Base-by-base conservation (phyloP, 2,888 invertebrate genomes). In the Anarsia innoxiella region DNA sequence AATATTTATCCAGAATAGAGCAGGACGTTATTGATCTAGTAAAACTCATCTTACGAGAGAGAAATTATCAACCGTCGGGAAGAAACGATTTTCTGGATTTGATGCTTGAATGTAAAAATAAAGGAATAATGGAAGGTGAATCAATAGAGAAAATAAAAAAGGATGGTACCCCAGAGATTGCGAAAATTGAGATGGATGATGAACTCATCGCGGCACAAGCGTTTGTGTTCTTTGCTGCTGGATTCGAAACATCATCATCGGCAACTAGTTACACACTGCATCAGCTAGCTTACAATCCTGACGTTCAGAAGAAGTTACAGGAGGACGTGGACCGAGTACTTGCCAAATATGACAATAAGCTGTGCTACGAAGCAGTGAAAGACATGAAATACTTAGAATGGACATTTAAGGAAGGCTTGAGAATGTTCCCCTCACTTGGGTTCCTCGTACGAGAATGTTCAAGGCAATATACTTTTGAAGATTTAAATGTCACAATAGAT, bases 21-120 rank as follows among this genome's bases (percentile, higher is more conserved):
- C 35, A 35, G 1, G 45, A 50, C 6, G 53, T 45, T 0, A 12
- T 48, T 2, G 36, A 42, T 0, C 39, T 62, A 11, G 48, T 59
- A 0, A 46, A 36, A 11, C 42, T 44, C 12, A 51, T 60, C 12
- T 43, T 61, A 44, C 16, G 38, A 3, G 40, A 55, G 15, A 49
- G 64, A 12, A 49, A 58, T 31, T 49, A 52, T 10, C 43, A 45
- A 13, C 51, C 72, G 1, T 69, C 71, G 0, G 78, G 76, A 2
- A 66, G 66, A 45, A 75, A 82, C 31, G 82, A 83, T 49, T 83
- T 82, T 27, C 70, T 82, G n/a, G 82, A 83, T 43, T 54, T 78
- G 32, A 54, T 82, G 49, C 54, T 82, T 19, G 76, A 78, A 42
- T 48, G 75, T 1, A 70, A 56, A 55, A 40, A 73, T 44, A 73